Conservation (phyloP, 2,888 invertebrate species). For the Augochlorella aurata region DNA sequence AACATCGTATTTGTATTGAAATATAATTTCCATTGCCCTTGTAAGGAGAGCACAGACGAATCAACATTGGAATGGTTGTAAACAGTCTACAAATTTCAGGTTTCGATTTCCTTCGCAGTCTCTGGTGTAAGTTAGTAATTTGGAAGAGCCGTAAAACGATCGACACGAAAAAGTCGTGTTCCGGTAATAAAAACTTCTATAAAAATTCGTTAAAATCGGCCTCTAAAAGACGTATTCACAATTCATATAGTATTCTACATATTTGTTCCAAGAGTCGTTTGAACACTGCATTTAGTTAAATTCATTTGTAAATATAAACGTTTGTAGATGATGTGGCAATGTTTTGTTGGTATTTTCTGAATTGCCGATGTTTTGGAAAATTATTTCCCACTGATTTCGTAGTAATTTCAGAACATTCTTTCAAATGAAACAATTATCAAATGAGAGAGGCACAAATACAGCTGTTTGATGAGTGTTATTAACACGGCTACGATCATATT, state of each 20-base stretch:
- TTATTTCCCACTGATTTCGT: not conserved
- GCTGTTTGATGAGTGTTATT: slow-evolving; percentile 20
- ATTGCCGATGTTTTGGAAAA: not conserved
- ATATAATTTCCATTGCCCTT: slow-evolving; percentile 45
- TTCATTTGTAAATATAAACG: slow-evolving; percentile 18
- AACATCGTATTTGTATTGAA: slow-evolving; percentile 44
- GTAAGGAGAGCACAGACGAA: slow-evolving; percentile 36
- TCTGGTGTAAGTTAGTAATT: slow-evolving; percentile 42
- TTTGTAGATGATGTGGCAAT: not conserved
- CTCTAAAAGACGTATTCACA: slow-evolving; percentile 30
- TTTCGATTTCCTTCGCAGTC: slow-evolving; percentile 25
- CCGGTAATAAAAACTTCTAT: slow-evolving; percentile 57
- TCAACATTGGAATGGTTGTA: slow-evolving; percentile 47
- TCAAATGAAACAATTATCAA: slow-evolving; percentile 25
- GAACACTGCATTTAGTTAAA: not conserved
- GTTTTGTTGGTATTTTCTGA: not conserved
- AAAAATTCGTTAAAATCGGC: slow-evolving; percentile 58
- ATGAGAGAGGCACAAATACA: slow-evolving; percentile 37
- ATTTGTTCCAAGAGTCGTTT: not conserved
- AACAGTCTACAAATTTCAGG: slow-evolving; percentile 46
- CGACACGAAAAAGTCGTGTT: slow-evolving; percentile 57
- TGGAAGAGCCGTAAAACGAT: slow-evolving; percentile 58
- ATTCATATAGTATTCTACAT: not conserved
- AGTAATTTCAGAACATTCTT: not conserved
- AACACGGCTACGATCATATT: slow-evolving; percentile 45